These are phyloP conservation scores for Archocentrus centrarchus DNA, from an alignment of 2,113 vertebrate species.

Conservation along the genomic window DNA sequence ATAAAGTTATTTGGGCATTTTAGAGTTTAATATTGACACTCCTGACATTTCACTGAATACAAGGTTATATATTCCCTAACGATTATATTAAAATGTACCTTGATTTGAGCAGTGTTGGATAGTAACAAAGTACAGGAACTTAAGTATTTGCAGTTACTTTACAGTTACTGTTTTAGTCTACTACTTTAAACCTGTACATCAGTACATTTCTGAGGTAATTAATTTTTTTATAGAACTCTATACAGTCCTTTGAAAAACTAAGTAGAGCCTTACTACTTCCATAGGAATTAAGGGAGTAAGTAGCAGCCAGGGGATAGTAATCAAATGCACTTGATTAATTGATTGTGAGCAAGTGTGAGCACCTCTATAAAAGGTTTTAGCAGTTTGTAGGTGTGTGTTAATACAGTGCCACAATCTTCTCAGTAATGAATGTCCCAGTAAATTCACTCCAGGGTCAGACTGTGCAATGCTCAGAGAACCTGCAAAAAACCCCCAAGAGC, in stretches of 20 bases:
- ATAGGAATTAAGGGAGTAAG: background rate
- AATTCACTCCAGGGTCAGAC: background rate
- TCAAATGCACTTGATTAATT: background rate
- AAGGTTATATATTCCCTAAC: background rate
- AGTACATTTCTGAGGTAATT: background rate
- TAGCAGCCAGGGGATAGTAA: fast-evolving
- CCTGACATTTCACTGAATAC: background rate
- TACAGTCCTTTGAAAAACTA: background rate
- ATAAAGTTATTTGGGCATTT: background rate
- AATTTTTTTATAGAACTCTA: background rate
- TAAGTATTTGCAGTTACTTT: background rate
- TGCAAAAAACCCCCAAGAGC: background rate
- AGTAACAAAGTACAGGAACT: background rate
- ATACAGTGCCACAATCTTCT: background rate
- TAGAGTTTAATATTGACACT: background rate
- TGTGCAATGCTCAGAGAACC: background rate
- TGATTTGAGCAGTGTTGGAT: background rate
- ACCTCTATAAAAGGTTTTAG: background rate
- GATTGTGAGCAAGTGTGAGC: background rate
- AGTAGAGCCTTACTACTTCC: background rate
- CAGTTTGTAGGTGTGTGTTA: background rate
- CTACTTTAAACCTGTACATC: background rate
- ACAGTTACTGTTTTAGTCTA: background rate
- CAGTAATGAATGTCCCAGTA: background rate
- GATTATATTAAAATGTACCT: background rate